Percentiles rank a stretch among this genome's conserved stretches.
These are phyloP conservation scores for Chironomus tepperi DNA, from an alignment of 1,140 invertebrate species.

Conservation along the genomic window DNA sequence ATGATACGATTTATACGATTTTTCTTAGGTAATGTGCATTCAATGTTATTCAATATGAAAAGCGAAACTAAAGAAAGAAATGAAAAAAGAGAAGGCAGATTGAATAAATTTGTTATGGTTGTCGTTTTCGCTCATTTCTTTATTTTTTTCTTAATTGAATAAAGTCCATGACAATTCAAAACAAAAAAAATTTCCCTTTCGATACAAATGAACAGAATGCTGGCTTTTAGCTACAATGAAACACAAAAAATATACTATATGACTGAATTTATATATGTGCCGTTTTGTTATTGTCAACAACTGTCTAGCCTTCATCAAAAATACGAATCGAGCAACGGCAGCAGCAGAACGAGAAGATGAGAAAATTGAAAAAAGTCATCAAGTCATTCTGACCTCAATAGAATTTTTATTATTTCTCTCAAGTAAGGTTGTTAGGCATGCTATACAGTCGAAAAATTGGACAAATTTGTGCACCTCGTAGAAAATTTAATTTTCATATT, in stretches of 20 bases:
- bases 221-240: not conserved
- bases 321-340: not conserved
- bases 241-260: too few species aligned
- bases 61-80: not conserved
- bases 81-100: not conserved
- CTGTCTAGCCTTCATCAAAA: constrained; percentile 19
- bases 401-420: not conserved
- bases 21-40: constrained; percentile 4
- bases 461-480: too few species aligned
- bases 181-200: constrained; percentile 16
- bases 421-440: too few species aligned
- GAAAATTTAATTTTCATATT: too few species aligned
- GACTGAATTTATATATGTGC: not conserved
- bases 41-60: constrained; percentile 1
- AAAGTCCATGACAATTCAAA: constrained; percentile 18
- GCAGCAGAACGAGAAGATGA: not conserved
- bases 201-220: not conserved
- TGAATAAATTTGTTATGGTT: constrained; percentile 19
- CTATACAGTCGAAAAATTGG: too few species aligned
- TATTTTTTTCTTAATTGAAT: constrained; percentile 10
- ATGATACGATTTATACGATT: too few species aligned
- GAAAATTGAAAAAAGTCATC: not conserved
- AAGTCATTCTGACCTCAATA: not conserved
- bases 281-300: constrained; percentile 17
- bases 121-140: not conserved